These are phyloP conservation scores for Psephotus haematonotus DNA, from an alignment of 2,113 vertebrate species.

Conservation along the genomic window DNA sequence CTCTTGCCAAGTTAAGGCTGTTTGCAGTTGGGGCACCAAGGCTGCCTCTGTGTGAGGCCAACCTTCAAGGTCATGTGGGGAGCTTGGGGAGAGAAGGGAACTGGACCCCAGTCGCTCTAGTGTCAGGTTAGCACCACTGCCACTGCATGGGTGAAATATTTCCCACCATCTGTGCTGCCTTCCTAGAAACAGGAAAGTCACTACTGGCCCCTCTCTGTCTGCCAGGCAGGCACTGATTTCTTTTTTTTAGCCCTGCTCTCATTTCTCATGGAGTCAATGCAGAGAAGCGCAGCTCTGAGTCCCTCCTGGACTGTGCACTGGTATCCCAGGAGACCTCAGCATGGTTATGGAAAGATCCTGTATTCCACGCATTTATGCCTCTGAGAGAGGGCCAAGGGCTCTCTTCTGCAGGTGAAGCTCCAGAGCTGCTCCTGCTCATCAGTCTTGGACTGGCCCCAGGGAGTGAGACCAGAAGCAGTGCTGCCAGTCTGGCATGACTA, in stretches of 20 bases:
- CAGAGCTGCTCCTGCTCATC: not conserved
- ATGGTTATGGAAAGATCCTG: not conserved
- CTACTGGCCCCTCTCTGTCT: not conserved
- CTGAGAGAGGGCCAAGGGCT: not conserved
- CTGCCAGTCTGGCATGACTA: not conserved
- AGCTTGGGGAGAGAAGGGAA: not conserved
- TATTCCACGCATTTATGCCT: not conserved
- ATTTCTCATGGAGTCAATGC: not conserved
- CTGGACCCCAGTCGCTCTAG: fast-evolving
- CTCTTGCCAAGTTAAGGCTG: not conserved
- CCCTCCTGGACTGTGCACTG: not conserved
- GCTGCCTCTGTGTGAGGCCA: not conserved
- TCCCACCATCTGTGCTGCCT: slow-evolving; percentile 7
- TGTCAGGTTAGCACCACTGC: not conserved
- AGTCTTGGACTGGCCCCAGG: not conserved
- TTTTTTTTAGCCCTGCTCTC: not conserved
- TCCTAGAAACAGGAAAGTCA: slow-evolving; percentile 21
- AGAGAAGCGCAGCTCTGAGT: not conserved
- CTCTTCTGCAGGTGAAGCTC: not conserved
- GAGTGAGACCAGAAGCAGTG: not conserved
- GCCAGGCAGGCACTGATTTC: fast-evolving
- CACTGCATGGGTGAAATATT: not conserved
- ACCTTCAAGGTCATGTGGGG: not conserved
- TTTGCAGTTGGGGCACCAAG: not conserved
- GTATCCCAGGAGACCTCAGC: not conserved